Conservation (phyloP, 2,113 vertebrate species). For the Cathartes aura region DNA sequence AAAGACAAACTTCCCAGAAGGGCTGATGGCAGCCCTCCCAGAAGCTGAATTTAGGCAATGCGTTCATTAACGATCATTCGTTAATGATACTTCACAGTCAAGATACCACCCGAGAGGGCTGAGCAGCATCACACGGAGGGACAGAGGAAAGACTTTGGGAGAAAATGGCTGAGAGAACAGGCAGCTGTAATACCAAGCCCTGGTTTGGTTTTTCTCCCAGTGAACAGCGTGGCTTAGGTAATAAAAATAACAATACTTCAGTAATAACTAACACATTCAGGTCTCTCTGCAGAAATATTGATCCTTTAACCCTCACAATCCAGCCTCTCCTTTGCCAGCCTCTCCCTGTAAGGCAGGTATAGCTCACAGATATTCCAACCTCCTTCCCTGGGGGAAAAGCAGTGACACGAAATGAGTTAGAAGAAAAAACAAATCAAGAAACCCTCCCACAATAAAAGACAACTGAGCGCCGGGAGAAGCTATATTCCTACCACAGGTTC, state of each 20-base stretch:
- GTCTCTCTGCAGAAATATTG: background rate
- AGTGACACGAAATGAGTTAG: background rate
- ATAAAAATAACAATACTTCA: background rate
- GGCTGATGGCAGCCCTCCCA: background rate
- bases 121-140: background rate
- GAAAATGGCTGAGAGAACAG: background rate
- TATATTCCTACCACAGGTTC: background rate
- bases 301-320: background rate
- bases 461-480: rapidly evolving
- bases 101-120: background rate
- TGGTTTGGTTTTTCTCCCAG: background rate
- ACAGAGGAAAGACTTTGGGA: background rate
- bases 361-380: background rate
- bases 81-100: background rate
- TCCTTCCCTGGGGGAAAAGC: background rate
- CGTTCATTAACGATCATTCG: rapidly evolving
- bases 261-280: background rate
- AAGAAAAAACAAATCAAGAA: background rate
- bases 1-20: background rate
- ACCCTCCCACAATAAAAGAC: rapidly evolving
- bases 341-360: background rate
- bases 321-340: background rate
- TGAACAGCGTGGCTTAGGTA: background rate
- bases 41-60: background rate
- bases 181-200: background rate